A percentile compares a stretch with the other conserved stretches of the same genome.
These are phyloP conservation scores for Xiphydria camelus DNA, from an alignment of 2,888 invertebrate species.

Conservation along the genomic window DNA sequence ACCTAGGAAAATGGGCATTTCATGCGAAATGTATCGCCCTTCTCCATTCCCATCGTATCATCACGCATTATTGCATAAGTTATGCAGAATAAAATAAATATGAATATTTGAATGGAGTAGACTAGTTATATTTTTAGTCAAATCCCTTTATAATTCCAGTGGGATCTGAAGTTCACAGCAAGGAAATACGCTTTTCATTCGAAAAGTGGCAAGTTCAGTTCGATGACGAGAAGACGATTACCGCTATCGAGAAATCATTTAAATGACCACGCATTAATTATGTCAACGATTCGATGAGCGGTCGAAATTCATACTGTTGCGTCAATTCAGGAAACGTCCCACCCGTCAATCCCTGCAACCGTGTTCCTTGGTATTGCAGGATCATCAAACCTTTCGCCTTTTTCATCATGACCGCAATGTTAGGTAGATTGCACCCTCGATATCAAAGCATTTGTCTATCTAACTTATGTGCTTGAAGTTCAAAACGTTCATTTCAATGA, in stretches of 20 bases:
- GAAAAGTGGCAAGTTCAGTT: constrained; percentile 1
- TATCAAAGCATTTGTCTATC: too few species aligned
- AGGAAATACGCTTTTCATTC: constrained; percentile 12
- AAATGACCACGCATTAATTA: constrained; percentile 1
- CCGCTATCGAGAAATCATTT: background rate
- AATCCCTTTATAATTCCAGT: too few species aligned
- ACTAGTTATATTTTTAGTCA: too few species aligned
- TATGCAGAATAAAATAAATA: too few species aligned
- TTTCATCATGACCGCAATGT: constrained; percentile 43
- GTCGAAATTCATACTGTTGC: constrained; percentile 37
- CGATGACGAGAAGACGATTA: background rate
- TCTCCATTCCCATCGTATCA: too few species aligned
- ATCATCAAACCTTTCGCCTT: constrained; percentile 43
- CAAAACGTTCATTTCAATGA: too few species aligned
- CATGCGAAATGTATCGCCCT: too few species aligned
- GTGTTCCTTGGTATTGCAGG: constrained; percentile 37
- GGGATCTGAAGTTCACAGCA: too few species aligned
- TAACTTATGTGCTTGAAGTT: too few species aligned
- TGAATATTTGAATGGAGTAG: too few species aligned
- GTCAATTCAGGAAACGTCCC: constrained; percentile 36
- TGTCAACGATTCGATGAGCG: constrained; percentile 37
- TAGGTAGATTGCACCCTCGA: constrained; percentile 38
- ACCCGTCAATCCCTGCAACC: constrained; percentile 27
- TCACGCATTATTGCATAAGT: too few species aligned
- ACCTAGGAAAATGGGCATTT: too few species aligned